These are phyloP conservation scores for Mungos mungo DNA, from an alignment of 2,113 vertebrate genomes.

Conservation along the genomic window DNA sequence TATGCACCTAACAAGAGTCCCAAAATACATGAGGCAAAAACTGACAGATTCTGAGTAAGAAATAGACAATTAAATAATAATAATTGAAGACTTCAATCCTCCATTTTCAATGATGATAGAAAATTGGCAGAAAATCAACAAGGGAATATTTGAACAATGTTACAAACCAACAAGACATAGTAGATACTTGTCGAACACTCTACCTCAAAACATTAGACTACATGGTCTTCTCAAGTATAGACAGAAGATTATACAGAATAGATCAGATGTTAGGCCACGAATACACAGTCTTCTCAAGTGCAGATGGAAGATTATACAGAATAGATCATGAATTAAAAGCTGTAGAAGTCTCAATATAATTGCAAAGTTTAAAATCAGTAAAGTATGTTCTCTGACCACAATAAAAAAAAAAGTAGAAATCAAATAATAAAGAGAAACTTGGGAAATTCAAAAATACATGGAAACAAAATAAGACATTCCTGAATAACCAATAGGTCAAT, in stretches of 20 bases:
- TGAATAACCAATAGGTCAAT: neutral
- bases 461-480: neutral
- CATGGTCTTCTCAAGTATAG: neutral
- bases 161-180: neutral
- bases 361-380: neutral
- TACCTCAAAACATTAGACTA: neutral
- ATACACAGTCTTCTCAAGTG: too few species aligned
- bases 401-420: neutral
- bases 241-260: neutral
- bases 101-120: neutral
- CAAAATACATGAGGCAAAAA: neutral
- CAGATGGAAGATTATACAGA: too few species aligned
- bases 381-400: neutral
- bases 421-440: neutral
- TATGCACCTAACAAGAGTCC: neutral
- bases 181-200: neutral
- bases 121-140: neutral
- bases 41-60: neutral
- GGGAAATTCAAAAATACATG: neutral
- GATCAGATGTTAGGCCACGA: neutral
- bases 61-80: neutral
- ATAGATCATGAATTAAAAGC: too few species aligned
- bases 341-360: neutral
- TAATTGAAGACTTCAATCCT: neutral
- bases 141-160: neutral